Evolutionary conservation across 2,888 invertebrate genomes (phyloP).

Genomic region (Digitonthophagus gazella): DNA sequence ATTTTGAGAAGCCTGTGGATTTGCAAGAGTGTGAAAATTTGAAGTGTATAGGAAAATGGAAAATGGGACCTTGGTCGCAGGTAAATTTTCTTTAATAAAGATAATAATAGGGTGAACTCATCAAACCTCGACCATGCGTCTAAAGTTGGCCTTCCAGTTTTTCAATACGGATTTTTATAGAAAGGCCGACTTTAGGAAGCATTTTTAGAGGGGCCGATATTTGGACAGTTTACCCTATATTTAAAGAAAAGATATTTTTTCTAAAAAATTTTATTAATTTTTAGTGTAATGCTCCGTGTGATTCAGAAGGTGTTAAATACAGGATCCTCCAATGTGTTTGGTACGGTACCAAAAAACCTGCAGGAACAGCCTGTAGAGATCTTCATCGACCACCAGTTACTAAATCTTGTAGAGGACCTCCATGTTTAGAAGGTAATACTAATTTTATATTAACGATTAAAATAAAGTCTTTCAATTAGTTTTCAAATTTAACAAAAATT

Average conservation of each 20-base stretch:
- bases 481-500: not conserved
- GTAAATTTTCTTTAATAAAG: slow-evolving; percentile 57
- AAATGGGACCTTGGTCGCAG: slow-evolving; percentile 89
- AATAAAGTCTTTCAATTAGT: not conserved
- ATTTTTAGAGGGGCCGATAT: too few relatives aligned
- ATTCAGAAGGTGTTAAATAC: slow-evolving; percentile 79
- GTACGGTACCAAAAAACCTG: slow-evolving; percentile 79
- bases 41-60: slow-evolving; percentile 88
- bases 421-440: slow-evolving; percentile 55
- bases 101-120: too few relatives aligned
- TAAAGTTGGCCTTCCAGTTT: too few relatives aligned
- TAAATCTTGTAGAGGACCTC: slow-evolving; percentile 71
- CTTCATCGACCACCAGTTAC: slow-evolving; percentile 73
- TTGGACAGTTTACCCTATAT: too few relatives aligned
- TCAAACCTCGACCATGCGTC: too few relatives aligned
- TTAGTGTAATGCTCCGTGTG: slow-evolving; percentile 85
- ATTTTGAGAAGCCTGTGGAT: slow-evolving; percentile 69
- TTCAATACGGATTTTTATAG: too few relatives aligned
- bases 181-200: too few relatives aligned
- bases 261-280: slow-evolving; percentile 40
- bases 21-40: slow-evolving; percentile 78
- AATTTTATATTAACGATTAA: not conserved
- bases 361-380: slow-evolving; percentile 81
- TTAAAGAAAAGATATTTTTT: too few relatives aligned
- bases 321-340: slow-evolving; percentile 91